Base-by-base conservation (phyloP, 2,113 vertebrate genomes). In the Uropsilus gracilis region DNA sequence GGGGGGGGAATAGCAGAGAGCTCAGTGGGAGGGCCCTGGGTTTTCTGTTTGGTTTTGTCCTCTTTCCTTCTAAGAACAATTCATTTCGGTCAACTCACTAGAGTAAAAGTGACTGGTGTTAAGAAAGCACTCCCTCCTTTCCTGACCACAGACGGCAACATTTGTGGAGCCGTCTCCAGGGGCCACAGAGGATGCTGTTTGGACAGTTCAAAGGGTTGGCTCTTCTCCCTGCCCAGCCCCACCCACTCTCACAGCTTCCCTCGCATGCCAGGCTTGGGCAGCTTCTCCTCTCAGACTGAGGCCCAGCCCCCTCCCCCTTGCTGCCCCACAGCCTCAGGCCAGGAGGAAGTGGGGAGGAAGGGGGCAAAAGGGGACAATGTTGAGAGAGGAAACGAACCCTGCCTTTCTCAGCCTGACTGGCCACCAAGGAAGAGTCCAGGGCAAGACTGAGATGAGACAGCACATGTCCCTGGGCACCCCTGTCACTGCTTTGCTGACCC, bases 11-110 rank as follows among this genome's bases (percentile, higher is more conserved):
- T 16, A 30, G 53, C 39, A 39, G 18, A 7, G 59, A 77, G 57
- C 75, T 91, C 68, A 42, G 16, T 39, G 86, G 30, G 42, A 32
- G 22, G 20, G 4, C 53, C 37, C 55, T 63, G 28, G 26, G 68
- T 9, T 90, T 87, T 68, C 30, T 90, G 57, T 53, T 66, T 75
- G 68, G 12, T 20, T 73, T 69, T 30, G 86, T 78, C 32, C 20
- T 68, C 83, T 90, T 83, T 91, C 69, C 69, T 89, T 88, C 90
- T 92, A 84, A 94, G 66, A 94, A 91, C 46, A 53, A 42, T 91
- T 96, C 20, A 26, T 93, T 94, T 87, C 20, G 55, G 18, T 86
- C 87, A 88, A 48, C 72, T 57, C 57, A 55, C 73, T 86, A 59
- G 90, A 89, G 59, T 77, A 53, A 91, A 95, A 77, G 80, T 82